A percentile compares a stretch with the other conserved stretches of the same genome.
Conservation (phyloP, 2,113 vertebrate genomes). For the Deroptyus accipitrinus region DNA sequence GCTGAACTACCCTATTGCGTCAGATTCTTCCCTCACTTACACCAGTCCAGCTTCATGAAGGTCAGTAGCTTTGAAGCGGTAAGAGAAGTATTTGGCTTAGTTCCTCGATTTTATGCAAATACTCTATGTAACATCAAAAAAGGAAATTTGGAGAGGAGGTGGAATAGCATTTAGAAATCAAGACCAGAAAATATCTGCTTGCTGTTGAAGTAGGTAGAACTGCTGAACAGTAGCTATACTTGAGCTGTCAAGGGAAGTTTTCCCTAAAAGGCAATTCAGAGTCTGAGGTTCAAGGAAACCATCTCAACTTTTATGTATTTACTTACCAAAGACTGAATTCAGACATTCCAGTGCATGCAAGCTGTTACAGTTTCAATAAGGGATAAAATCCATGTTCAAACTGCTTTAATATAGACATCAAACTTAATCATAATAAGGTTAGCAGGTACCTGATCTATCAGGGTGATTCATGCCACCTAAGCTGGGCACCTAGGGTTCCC, state of each 20-base stretch:
- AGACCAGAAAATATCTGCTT: background rate
- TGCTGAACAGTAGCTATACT: background rate
- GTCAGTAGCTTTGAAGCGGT: conserved; percentile 52
- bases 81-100: conserved; percentile 22
- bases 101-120: conserved; percentile 52
- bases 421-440: background rate
- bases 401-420: background rate
- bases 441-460: background rate
- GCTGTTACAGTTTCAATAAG: background rate
- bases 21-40: conserved; percentile 44
- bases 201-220: background rate
- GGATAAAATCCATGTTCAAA: background rate
- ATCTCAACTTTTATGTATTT: background rate
- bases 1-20: background rate
- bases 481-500: background rate
- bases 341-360: background rate
- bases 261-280: background rate
- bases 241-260: background rate
- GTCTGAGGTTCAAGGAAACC: background rate
- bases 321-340: background rate
- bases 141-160: conserved; percentile 37
- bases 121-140: conserved; percentile 37
- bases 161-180: background rate
- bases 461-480: background rate
- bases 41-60: conserved; percentile 14